Percentiles rank a stretch among this genome's conserved stretches.
These are phyloP conservation scores for Diorhabda elongata DNA, from an alignment of 1,140 invertebrate species.

Conservation along the genomic window DNA sequence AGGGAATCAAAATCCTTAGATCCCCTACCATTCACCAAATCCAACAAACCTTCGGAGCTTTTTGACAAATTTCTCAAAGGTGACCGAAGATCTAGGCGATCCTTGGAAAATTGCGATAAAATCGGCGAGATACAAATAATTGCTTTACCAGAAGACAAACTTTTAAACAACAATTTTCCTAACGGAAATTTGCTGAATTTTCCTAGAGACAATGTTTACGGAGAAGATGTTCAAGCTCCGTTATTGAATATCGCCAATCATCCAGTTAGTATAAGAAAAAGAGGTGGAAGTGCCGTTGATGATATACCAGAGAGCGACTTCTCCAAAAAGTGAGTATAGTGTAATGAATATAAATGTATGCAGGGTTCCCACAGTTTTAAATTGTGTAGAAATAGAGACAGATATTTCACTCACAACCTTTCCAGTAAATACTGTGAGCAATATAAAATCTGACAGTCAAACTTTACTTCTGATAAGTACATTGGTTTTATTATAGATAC, in stretches of 20 bases:
- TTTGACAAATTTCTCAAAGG: slow-evolving; percentile 24
- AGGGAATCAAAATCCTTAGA: slow-evolving; percentile 54
- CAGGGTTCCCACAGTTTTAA: too few species aligned
- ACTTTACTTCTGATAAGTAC: too few species aligned
- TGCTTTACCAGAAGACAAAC: slow-evolving; percentile 48
- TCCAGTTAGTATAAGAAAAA: slow-evolving; percentile 33
- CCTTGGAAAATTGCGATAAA: slow-evolving; percentile 49
- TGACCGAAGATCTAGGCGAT: slow-evolving; percentile 19
- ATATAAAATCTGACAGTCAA: too few species aligned
- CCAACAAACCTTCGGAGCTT: slow-evolving; percentile 25
- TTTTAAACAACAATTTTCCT: slow-evolving; percentile 54
- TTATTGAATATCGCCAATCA: slow-evolving; percentile 44
- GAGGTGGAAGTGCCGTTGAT: slow-evolving; percentile 37
- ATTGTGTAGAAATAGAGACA: too few species aligned
- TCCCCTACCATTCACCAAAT: slow-evolving; percentile 44
- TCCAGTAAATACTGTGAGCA: too few species aligned
- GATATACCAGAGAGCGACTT: slow-evolving; percentile 37
- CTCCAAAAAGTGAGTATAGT: slow-evolving; percentile 48
- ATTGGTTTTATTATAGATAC: too few species aligned
- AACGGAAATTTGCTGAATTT: slow-evolving; percentile 52
- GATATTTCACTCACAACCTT: too few species aligned
- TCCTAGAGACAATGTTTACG: slow-evolving; percentile 36
- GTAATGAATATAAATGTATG: too few species aligned
- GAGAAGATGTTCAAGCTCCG: slow-evolving; percentile 53
- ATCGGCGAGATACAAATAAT: slow-evolving; percentile 45